Conservation (phyloP, 2,888 invertebrate species). For the Drosophila acutilabella region DNA sequence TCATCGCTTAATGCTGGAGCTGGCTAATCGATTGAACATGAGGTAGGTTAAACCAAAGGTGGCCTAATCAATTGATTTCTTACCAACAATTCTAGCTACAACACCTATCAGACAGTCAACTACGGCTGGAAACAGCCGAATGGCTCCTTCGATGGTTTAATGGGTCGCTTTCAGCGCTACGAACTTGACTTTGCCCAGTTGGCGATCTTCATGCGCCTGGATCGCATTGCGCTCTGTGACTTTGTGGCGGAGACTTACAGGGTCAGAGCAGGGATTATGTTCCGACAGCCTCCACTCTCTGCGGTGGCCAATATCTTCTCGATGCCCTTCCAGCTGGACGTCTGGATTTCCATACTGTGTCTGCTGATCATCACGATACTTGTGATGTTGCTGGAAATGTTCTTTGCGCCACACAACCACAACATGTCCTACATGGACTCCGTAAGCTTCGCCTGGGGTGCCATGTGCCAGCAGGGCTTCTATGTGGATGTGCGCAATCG, state of each 20-base stretch:
- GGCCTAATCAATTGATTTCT: neutral
- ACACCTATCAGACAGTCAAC: slow-evolving; percentile 84
- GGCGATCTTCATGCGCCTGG: slow-evolving; percentile 87
- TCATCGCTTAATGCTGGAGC: slow-evolving; percentile 82
- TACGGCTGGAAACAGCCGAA: slow-evolving; percentile 87
- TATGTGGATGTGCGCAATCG: slow-evolving; percentile 85
- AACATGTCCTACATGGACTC: slow-evolving; percentile 85
- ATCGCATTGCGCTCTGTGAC: slow-evolving; percentile 86
- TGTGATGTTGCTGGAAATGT: slow-evolving; percentile 75
- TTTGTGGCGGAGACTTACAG: slow-evolving; percentile 86
- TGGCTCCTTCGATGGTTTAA: slow-evolving; percentile 87
- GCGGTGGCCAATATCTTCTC: slow-evolving; percentile 88
- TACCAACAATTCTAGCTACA: slow-evolving; percentile 71
- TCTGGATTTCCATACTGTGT: slow-evolving; percentile 86
- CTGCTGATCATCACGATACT: slow-evolving; percentile 77
- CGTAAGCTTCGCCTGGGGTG: slow-evolving; percentile 86
- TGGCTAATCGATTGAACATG: slow-evolving; percentile 85
- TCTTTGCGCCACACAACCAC: slow-evolving; percentile 70
- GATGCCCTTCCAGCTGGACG: slow-evolving; percentile 87
- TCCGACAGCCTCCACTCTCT: slow-evolving; percentile 88
- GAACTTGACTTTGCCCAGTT: slow-evolving; percentile 87
- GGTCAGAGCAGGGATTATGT: slow-evolving; percentile 87
- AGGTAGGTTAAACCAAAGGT: slow-evolving; percentile 64
- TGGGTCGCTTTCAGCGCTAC: slow-evolving; percentile 87
- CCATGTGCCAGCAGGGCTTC: slow-evolving; percentile 88